These are phyloP conservation scores for Tigriopus japonicus DNA, from an alignment of 1,140 invertebrate species.

Conservation along the genomic window DNA sequence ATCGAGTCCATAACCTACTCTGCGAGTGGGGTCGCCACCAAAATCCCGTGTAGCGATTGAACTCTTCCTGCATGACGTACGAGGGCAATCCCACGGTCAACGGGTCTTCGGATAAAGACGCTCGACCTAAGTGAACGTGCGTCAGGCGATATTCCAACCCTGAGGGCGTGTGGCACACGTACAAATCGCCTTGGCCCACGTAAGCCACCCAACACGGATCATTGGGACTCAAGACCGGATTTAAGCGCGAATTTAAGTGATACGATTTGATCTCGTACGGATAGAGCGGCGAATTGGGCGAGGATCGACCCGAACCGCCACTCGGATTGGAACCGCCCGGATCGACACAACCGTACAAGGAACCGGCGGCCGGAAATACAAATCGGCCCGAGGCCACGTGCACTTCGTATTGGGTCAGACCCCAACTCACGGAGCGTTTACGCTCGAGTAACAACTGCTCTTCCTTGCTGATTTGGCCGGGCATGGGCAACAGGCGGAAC, in stretches of 20 bases:
- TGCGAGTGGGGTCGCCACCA: slow-evolving; percentile 78
- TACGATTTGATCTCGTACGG: slow-evolving; percentile 16
- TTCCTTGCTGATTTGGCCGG: slow-evolving; percentile 29
- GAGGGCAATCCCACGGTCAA: slow-evolving; percentile 76
- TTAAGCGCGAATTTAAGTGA: slow-evolving; percentile 45
- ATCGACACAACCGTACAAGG: slow-evolving; percentile 57
- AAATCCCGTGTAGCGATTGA: slow-evolving; percentile 81
- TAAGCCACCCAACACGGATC: slow-evolving; percentile 71
- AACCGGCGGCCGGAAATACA: slow-evolving; percentile 71
- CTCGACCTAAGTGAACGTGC: slow-evolving; percentile 51
- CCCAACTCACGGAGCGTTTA: slow-evolving; percentile 70
- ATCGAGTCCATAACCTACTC: too few relatives aligned
- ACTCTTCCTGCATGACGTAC: slow-evolving; percentile 96
- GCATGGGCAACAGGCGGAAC: not conserved
- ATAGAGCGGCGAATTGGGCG: not conserved
- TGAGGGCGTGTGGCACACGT: slow-evolving; percentile 56
- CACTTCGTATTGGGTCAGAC: slow-evolving; percentile 80
- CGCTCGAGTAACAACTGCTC: slow-evolving; percentile 76
- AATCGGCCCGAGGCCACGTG: slow-evolving; percentile 57
- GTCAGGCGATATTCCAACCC: slow-evolving; percentile 48
- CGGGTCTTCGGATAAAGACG: slow-evolving; percentile 51
- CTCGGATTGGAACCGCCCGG: slow-evolving; percentile 29
- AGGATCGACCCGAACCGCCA: slow-evolving; percentile 13
- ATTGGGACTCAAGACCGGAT: slow-evolving; percentile 75
- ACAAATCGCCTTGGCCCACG: slow-evolving; percentile 73